Base-by-base conservation (phyloP, 1,140 invertebrate species). In the Bombus breviceps region DNA sequence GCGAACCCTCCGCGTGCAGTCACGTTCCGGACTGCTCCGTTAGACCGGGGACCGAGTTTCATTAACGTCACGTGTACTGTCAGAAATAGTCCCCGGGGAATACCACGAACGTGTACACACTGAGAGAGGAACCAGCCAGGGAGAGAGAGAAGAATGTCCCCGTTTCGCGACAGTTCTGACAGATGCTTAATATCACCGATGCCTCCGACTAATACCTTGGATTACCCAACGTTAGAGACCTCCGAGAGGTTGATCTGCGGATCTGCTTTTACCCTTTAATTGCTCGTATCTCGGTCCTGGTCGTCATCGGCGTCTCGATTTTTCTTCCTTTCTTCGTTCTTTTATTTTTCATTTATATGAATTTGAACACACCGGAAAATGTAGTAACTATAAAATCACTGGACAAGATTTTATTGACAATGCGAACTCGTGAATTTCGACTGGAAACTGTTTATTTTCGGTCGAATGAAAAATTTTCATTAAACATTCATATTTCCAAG, bases 61-160 rank as follows among this genome's bases (percentile, higher is more conserved):
- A 90, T 90, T 90, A 90, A 90, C 80, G 88, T 90, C 89, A 79
- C 89, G 82, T 84, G 86, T 79, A 83, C 79, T 86, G 88, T 89
- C 88, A 89, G 81, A 89, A 89, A 75, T 83, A 66, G 84, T 86
- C 62, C 80, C 43, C 34, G 71, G 71, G 59, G 83, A 76, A 85
- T 68, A 85, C 83, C 83, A 53, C 76, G 76, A 78, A 85, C 83
- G 57, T 81, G 37, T 75, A 75, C 78, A 86, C 62, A 71, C 57
- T 28, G 53, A 75, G 39, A 71, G 22, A 32, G 18, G 47, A 18
- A 22, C 28, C 59, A 62, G 59, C 59, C 59, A n/a, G 32, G 13
- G 25, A 28, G 62, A 25, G 32, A 68, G 64, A 39, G 25, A 34
- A 39, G 25, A 72, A 41, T 28, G 66, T 72, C 83, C 66, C 66